These are phyloP conservation scores for Pampus argenteus DNA, from an alignment of 2,797 vertebrate genomes.

Conservation along the genomic window DNA sequence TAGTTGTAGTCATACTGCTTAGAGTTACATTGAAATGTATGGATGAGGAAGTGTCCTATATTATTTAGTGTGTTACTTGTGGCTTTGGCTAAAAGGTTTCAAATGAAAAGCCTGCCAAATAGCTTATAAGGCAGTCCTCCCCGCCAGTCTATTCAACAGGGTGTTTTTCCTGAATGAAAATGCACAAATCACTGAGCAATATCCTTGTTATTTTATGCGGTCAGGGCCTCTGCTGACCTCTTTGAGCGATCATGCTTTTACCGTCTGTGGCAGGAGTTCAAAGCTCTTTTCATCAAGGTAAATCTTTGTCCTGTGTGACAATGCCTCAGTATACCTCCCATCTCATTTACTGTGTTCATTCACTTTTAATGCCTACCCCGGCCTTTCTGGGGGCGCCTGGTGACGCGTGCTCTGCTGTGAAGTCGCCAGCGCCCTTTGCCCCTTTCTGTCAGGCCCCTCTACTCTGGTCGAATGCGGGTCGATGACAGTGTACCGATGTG, in stretches of 20 bases:
- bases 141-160: conserved; percentile 37
- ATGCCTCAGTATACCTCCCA: conserved; percentile 32
- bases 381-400: conserved; percentile 49
- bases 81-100: conserved; percentile 20
- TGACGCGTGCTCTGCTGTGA: conserved; percentile 52
- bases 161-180: conserved; percentile 69
- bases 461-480: conserved; percentile 55
- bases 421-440: conserved; percentile 51
- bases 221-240: conserved; percentile 64
- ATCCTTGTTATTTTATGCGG: conserved; percentile 63
- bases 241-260: conserved; percentile 49
- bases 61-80: conserved; percentile 39
- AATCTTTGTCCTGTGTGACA: conserved; percentile 63
- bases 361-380: conserved; percentile 49
- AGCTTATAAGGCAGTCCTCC: conserved; percentile 34
- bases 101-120: conserved; percentile 27
- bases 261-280: conserved; percentile 58
- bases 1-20: conserved; percentile 21
- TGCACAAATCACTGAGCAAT: conserved; percentile 71
- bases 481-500: conserved; percentile 70
- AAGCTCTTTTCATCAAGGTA: conserved; percentile 67
- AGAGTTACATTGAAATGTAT: conserved; percentile 23
- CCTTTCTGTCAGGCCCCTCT: conserved; percentile 49
- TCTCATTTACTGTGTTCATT: conserved; percentile 67
- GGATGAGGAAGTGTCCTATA: conserved; percentile 39